A percentile compares a stretch with the other conserved stretches of the same genome.
phyloP scores from a whole-genome alignment of 2,888 invertebrate species.

The Ptilodon capucinus region DNA sequence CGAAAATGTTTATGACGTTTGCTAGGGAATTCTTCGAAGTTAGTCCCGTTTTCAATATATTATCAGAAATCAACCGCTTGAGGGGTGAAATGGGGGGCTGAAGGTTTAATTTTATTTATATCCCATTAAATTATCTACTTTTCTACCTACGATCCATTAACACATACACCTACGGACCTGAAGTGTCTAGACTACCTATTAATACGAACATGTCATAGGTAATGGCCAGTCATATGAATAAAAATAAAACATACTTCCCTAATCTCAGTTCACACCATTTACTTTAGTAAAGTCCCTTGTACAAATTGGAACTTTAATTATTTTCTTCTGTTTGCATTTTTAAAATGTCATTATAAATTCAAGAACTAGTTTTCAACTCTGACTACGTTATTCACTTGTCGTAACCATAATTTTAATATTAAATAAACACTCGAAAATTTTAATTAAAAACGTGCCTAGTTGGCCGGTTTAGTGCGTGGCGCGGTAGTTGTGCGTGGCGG shows the following conservation, averaged over 20 bases:
- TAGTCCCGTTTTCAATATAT: too few species aligned
- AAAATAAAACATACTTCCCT: too few species aligned
- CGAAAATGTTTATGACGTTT: too few species aligned
- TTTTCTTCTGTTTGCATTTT: too few species aligned
- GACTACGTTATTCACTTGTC: constrained; percentile 21
- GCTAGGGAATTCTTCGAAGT: too few species aligned
- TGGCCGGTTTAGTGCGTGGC: constrained; percentile 22
- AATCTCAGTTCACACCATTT: too few species aligned
- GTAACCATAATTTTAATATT: constrained; percentile 30
- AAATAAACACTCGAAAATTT: constrained; percentile 21
- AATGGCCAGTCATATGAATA: background rate
- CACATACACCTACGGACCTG: too few species aligned
- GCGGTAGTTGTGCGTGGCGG: constrained; percentile 42
- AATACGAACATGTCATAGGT: background rate
- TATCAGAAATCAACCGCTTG: too few species aligned
- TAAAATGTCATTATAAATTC: constrained; percentile 14
- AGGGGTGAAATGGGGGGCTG: background rate
- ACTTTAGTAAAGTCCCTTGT: too few species aligned
- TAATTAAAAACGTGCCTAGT: constrained; percentile 26
- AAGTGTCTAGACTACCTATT: background rate
- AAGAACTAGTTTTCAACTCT: constrained; percentile 15
- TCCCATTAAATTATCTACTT: background rate
- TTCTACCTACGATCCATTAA: background rate
- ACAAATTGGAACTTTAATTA: too few species aligned
- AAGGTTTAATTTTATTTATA: background rate